Percentiles rank a stretch among this genome's conserved stretches.
phyloP scores from a whole-genome alignment of 2,888 invertebrate genomes.

The Dynastes hyllus region DNA sequence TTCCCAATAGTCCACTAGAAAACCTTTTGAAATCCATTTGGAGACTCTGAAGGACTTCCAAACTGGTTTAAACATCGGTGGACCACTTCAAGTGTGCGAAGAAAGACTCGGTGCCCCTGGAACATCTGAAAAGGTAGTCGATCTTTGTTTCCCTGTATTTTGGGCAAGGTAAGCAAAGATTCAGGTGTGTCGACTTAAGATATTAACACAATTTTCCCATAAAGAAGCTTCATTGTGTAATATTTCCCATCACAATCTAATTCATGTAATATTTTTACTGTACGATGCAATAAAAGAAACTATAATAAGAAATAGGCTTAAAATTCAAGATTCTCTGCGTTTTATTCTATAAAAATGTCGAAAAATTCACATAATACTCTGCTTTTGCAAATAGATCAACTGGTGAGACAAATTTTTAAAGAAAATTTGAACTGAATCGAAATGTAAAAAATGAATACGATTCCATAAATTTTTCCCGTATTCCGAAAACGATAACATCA shows the following conservation, averaged over 20 bases:
- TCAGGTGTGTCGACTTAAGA: slow-evolving; percentile 84
- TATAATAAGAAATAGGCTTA: neutral
- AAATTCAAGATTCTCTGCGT: no score
- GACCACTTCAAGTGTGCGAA: no score
- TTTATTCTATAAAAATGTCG: no score
- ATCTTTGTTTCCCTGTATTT: slow-evolving; percentile 87
- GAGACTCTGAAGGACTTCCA: no score
- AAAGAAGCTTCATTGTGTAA: neutral
- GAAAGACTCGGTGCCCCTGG: no score
- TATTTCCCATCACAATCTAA: neutral
- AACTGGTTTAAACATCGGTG: no score
- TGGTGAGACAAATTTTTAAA: no score
- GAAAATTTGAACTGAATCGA: no score
- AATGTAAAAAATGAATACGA: neutral
- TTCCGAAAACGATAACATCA: no score
- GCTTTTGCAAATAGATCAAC: neutral
- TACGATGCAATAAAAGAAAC: neutral
- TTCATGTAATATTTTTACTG: neutral
- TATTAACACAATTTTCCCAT: neutral
- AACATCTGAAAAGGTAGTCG: slow-evolving; percentile 63
- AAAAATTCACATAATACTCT: neutral
- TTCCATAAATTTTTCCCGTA: no score
- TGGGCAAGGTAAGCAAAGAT: slow-evolving; percentile 88
- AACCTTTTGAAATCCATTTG: no score
- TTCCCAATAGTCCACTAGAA: no score